A percentile compares a stretch with the other conserved stretches of the same genome.
Evolutionary conservation across 2,888 invertebrate species (phyloP).

Genomic region (Calameuta pallipes): DNA sequence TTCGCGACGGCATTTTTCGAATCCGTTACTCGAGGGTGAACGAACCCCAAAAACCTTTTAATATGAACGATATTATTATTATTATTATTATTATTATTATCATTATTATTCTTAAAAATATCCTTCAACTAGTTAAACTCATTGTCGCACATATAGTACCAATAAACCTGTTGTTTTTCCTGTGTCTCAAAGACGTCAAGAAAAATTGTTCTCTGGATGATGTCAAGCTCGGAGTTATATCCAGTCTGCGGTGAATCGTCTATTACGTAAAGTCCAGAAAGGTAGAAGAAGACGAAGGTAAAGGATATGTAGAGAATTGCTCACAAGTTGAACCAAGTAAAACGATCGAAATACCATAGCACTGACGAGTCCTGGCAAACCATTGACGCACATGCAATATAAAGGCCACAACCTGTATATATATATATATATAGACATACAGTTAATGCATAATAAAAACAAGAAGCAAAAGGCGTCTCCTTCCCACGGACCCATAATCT

Average conservation of each 20-base stretch:
- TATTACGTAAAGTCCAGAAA: background rate
- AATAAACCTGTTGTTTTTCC: background rate
- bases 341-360: constrained; percentile 38
- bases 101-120: background rate
- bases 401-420: no score
- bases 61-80: background rate
- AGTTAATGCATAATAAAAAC: background rate
- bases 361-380: constrained; percentile 32
- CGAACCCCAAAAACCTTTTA: background rate
- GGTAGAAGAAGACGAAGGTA: background rate
- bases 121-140: background rate
- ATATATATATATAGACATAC: constrained; percentile 5
- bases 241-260: background rate
- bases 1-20: background rate
- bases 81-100: no score
- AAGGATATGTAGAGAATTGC: background rate
- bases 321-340: constrained; percentile 9
- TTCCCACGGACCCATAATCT: background rate
- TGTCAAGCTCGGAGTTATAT: background rate
- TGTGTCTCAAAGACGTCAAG: background rate
- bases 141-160: background rate
- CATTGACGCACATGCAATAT: constrained; percentile 16
- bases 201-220: background rate
- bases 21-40: background rate
- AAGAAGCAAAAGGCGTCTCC: background rate